Evolutionary conservation across 2,888 invertebrate species (phyloP).

Genomic region (Catocala fraxini): DNA sequence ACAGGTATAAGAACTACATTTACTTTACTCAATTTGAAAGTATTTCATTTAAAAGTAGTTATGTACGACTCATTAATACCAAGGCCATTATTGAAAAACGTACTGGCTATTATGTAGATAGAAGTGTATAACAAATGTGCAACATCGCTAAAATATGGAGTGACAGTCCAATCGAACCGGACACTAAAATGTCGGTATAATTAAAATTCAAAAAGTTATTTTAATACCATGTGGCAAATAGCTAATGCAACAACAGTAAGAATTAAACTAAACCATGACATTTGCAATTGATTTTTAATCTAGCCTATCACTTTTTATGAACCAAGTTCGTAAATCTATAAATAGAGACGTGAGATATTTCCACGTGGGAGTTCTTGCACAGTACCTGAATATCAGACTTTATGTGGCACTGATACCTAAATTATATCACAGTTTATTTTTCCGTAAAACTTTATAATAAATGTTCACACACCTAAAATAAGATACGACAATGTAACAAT

Average conservation of each 20-base stretch:
- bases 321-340: constrained; percentile 82
- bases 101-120: constrained; percentile 17
- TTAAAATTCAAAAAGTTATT: constrained; percentile 19
- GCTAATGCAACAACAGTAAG: constrained; percentile 5
- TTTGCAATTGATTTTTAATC: constrained; percentile 56
- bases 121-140: constrained; percentile 28
- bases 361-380: constrained; percentile 85
- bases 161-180: constrained; percentile 35
- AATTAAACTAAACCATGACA: constrained; percentile 10
- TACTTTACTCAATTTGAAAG: constrained; percentile 6
- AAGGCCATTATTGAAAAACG: constrained; percentile 35
- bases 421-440: constrained; percentile 76
- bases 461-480: constrained; percentile 62
- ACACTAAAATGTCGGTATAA: constrained; percentile 40
- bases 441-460: constrained; percentile 57
- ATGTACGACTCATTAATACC: constrained; percentile 34
- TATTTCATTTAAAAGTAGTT: constrained; percentile 19
- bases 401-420: constrained; percentile 75
- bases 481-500: constrained; percentile 72
- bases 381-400: constrained; percentile 78
- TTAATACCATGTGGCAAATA: constrained; percentile 10
- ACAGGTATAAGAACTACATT: constrained; percentile 8
- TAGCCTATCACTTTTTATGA: constrained; percentile 72
- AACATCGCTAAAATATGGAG: constrained; percentile 36
- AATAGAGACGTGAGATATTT: constrained; percentile 85